Conservation (phyloP, 2,888 invertebrate species). For the Morpho helenor region DNA sequence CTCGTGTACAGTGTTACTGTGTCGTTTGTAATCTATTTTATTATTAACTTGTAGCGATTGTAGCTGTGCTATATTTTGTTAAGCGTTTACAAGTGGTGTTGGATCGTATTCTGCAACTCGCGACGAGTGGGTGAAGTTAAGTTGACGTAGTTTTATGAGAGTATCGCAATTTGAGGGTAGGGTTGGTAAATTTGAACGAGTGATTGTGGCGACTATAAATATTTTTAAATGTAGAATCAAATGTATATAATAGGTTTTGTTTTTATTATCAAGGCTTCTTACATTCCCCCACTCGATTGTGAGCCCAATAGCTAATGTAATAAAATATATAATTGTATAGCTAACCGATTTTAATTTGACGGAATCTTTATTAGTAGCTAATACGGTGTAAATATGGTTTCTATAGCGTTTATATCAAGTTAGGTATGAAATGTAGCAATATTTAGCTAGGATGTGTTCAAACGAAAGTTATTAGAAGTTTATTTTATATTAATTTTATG, state of each 20-base stretch:
- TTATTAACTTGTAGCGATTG: slow-evolving; percentile 48
- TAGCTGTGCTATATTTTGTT: slow-evolving; percentile 71
- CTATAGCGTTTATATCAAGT: slow-evolving; percentile 63
- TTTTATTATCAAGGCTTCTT: slow-evolving; percentile 3
- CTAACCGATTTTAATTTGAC: slow-evolving; percentile 38
- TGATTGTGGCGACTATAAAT: no score
- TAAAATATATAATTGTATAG: slow-evolving; percentile 35
- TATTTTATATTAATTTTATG: slow-evolving; percentile 59
- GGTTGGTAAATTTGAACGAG: no score
- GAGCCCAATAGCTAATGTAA: slow-evolving; percentile 30
- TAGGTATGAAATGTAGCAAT: slow-evolving; percentile 63
- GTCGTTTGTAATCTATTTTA: slow-evolving; percentile 64
- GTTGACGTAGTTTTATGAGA: slow-evolving; percentile 6
- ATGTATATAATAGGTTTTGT: slow-evolving; percentile 3
- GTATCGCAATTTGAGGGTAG: neutral
- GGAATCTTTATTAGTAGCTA: slow-evolving; percentile 50
- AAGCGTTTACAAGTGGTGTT: slow-evolving; percentile 45
- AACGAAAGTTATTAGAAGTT: slow-evolving; percentile 54
- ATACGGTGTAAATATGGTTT: slow-evolving; percentile 63
- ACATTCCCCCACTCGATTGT: slow-evolving; percentile 19
- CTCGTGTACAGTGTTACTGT: slow-evolving; percentile 65
- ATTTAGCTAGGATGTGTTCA: slow-evolving; percentile 77
- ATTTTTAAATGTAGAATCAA: neutral
- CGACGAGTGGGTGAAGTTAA: slow-evolving; percentile 20
- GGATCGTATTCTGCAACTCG: slow-evolving; percentile 12